Percentiles rank a stretch among this genome's conserved stretches.
These are phyloP conservation scores for Montipora capitata DNA, from an alignment of 92 coral and sea anemone species.

Conservation along the genomic window DNA sequence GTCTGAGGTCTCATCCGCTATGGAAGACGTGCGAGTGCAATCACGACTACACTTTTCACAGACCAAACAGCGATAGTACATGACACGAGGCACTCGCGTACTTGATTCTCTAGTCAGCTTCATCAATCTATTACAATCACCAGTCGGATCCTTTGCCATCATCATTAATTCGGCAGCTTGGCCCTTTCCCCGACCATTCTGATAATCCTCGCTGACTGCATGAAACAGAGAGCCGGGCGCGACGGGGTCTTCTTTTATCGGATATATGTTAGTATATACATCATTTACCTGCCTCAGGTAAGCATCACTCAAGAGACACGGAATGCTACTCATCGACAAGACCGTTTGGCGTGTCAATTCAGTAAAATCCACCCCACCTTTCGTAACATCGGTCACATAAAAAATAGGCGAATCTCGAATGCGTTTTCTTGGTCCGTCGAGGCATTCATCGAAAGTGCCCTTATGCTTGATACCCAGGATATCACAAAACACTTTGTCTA, in stretches of 20 bases:
- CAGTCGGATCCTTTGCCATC: not conserved
- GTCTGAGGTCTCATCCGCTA: not conserved
- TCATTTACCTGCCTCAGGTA: not conserved
- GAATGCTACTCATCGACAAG: slow-evolving; percentile 19
- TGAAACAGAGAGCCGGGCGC: not conserved
- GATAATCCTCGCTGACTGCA: not conserved
- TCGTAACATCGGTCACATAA: not conserved
- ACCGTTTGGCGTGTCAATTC: not conserved
- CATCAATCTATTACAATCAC: not conserved
- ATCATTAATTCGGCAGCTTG: not conserved
- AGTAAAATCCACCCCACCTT: not conserved
- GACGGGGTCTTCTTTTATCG: not conserved
- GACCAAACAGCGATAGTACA: not conserved
- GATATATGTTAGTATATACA: not conserved
- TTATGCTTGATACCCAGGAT: not conserved
- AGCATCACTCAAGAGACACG: not conserved
- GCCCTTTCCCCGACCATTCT: not conserved
- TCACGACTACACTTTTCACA: not conserved
- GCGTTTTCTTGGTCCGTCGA: not conserved
- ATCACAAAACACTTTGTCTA: not conserved
- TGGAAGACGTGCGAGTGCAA: not conserved
- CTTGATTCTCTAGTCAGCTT: not conserved
- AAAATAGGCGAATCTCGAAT: slow-evolving; percentile 7
- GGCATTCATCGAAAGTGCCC: not conserved
- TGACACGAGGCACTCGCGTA: not conserved